Evolutionary conservation across 2,888 invertebrate species (phyloP), one percentile per base, ranked within the genome.

Genomic region (Callimorpha dominula): DNA sequence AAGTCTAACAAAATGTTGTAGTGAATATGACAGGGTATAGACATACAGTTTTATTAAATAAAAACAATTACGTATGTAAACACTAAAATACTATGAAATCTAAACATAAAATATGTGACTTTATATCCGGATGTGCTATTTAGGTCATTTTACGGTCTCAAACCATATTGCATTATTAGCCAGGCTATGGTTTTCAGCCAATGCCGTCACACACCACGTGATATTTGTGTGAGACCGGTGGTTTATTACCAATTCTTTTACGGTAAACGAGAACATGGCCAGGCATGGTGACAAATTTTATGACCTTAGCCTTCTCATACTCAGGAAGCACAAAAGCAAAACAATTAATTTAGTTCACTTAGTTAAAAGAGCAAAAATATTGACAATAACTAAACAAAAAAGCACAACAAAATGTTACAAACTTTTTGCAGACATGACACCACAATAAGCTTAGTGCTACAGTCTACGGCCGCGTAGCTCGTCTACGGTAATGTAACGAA

Each of bases 401-500:
- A 52, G 9, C 31, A 46, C 31, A 63, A 46, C 42, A 70, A 43
- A 64, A 46, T 15, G 43, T 60, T 46, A 60, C 31, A 71, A 73
- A 79, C 31, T 79, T 79, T 81, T 77, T 71, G 69, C 70, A 68
- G 70, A 46, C 78, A 65, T 74, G 75, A 72, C 74, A 73, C 65
- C 63, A 70, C 73, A 71, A 72, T 72, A 69, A 80, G 82, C 82
- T 84, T 75, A 78, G 73, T 57, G 71, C 49, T 60, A 57, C 66
- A 72, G 76, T 66, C 81, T 82, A 80, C 84, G 75, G 65, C 60
- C 9, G 68, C 84, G 85, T 82, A 85, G 85, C 78, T 75, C 77
- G 71, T 73, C 84, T 85, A 85, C 84, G 82, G 17, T 68, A 77
- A 65, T 74, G 82, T 82, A 80, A 79, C 84, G 82, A 79, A 83